Percentiles rank a stretch among this genome's conserved stretches.
Conservation (phyloP, 2,797 vertebrate genomes). For the Siniperca obscura region DNA sequence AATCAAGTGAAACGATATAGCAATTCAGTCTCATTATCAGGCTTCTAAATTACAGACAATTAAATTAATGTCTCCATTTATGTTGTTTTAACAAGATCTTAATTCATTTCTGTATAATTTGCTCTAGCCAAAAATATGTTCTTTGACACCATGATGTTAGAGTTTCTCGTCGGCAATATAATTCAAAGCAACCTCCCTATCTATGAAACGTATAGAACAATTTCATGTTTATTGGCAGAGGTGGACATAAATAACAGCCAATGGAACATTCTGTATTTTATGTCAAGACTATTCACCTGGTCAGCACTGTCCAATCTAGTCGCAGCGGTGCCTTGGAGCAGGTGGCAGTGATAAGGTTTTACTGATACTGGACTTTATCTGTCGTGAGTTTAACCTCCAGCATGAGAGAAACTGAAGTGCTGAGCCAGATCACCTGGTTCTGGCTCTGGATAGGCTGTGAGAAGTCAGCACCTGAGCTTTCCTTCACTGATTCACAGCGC, state of each 20-base stretch:
- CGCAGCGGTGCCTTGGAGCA: constrained; percentile 58
- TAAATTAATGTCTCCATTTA: background rate
- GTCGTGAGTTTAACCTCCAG: constrained; percentile 46
- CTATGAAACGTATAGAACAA: background rate
- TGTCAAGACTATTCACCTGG: constrained; percentile 24
- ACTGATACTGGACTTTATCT: constrained; percentile 58
- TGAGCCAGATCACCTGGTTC: constrained; percentile 33
- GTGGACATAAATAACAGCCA: background rate
- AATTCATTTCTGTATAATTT: background rate
- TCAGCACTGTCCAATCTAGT: constrained; percentile 33
- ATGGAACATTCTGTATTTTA: constrained; percentile 22
- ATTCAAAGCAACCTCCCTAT: background rate
- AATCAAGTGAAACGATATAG: background rate
- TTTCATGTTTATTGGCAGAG: background rate
- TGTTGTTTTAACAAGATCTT: background rate
- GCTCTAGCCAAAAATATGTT: background rate
- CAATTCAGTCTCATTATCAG: background rate
- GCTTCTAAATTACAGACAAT: background rate
- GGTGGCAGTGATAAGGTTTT: constrained; percentile 65
- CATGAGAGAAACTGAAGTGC: constrained; percentile 11
- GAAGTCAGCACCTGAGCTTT: constrained; percentile 56
- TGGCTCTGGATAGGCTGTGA: constrained; percentile 26
- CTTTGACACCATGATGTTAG: background rate
- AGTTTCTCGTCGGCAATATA: background rate
- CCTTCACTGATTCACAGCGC: constrained; percentile 9